A percentile compares a stretch with the other conserved stretches of the same genome.
These are phyloP conservation scores for Ectropis grisescens DNA, from an alignment of 1,140 invertebrate genomes.

Conservation along the genomic window DNA sequence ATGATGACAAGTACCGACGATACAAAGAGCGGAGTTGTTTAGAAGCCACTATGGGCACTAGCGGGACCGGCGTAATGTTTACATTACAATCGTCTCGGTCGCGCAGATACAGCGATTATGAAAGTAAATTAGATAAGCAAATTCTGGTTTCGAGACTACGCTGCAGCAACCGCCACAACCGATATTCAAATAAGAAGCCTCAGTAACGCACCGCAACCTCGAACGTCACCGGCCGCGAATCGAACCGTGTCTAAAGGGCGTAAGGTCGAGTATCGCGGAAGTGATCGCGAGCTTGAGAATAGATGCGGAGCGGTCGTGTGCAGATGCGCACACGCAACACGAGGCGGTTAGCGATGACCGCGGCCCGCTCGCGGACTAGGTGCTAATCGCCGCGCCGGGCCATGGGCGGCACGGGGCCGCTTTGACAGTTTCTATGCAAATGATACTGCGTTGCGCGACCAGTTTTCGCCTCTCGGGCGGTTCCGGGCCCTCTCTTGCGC, in stretches of 20 bases:
- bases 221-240: neutral
- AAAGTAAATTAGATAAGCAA: constrained; percentile 7
- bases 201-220: neutral
- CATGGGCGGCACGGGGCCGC: constrained; percentile 35
- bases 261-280: constrained; percentile 6
- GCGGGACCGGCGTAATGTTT: too few relatives aligned
- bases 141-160: constrained; percentile 6
- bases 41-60: too few relatives aligned
- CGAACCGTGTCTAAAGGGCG: constrained; percentile 1
- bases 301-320: constrained; percentile 8
- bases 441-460: constrained; percentile 55
- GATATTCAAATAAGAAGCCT: constrained; percentile 8
- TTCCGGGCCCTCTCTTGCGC: constrained; percentile 52
- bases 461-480: constrained; percentile 48
- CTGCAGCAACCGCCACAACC: constrained; percentile 6
- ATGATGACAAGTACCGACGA: too few relatives aligned
- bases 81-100: too few relatives aligned
- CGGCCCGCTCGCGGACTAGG: constrained; percentile 28
- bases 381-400: constrained; percentile 39
- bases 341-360: constrained; percentile 15
- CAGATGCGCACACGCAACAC: constrained; percentile 16
- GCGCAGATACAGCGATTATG: too few relatives aligned
- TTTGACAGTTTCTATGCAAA: constrained; percentile 68
- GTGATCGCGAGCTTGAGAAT: too few relatives aligned
- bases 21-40: too few relatives aligned